These are phyloP conservation scores for Ceyx melanurus DNA, from an alignment of 2,113 vertebrate species.

Conservation along the genomic window DNA sequence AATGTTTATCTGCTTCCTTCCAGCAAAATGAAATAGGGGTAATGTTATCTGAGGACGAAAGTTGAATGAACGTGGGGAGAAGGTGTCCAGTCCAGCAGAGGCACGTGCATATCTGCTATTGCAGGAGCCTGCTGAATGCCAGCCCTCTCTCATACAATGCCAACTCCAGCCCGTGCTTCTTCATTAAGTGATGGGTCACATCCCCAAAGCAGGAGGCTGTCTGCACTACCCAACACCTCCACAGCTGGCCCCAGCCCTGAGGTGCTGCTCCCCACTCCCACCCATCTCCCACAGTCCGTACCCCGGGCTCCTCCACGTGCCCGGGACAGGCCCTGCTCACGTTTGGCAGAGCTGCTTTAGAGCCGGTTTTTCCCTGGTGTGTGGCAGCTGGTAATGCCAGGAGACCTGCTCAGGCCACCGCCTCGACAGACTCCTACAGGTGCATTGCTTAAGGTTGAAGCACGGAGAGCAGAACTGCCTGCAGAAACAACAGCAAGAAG, in stretches of 20 bases:
- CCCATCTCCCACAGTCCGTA: neutral
- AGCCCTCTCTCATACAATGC: neutral
- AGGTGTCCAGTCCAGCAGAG: neutral
- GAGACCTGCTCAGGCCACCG: neutral
- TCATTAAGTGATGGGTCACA: neutral
- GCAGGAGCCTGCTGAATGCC: neutral
- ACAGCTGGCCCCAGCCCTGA: neutral
- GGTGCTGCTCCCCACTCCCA: neutral
- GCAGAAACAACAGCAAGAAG: neutral
- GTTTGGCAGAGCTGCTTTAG: neutral
- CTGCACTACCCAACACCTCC: neutral
- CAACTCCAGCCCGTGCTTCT: neutral
- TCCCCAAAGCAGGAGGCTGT: neutral
- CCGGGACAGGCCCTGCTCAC: neutral
- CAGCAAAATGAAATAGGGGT: neutral
- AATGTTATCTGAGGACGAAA: neutral
- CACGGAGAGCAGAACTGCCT: neutral
- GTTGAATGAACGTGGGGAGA: neutral
- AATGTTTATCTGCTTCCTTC: constrained; percentile 30
- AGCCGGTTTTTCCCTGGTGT: neutral
- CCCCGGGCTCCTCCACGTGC: neutral
- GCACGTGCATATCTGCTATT: accelerated
- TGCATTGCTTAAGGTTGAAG: neutral
- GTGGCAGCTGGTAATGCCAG: neutral
- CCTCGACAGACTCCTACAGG: neutral